phyloP scores from a whole-genome alignment of 2,797 vertebrate genomes.

The Jordanella pulchra region DNA sequence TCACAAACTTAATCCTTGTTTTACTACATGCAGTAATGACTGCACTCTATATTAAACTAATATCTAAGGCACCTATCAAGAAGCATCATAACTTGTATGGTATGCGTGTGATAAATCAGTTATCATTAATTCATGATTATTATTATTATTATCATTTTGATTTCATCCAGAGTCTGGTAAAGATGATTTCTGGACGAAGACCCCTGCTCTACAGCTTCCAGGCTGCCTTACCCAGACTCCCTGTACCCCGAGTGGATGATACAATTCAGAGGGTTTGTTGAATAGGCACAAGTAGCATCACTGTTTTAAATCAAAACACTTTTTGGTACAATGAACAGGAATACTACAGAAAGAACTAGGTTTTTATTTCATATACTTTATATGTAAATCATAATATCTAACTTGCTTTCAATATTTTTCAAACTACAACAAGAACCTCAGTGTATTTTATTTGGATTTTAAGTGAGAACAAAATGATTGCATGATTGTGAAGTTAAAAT shows the following conservation, averaged over 20 bases:
- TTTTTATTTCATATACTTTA: neutral
- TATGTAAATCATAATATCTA: neutral
- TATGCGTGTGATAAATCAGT: neutral
- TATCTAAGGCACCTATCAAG: neutral
- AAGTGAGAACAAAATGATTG: too few species aligned
- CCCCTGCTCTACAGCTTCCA: constrained; percentile 96
- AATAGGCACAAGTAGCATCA: neutral
- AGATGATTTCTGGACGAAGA: constrained; percentile 84
- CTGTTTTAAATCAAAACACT: neutral
- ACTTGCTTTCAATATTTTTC: too few species aligned
- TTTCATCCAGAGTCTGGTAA: constrained; percentile 79
- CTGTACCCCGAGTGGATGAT: constrained; percentile 86
- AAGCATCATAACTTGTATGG: neutral
- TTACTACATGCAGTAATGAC: neutral
- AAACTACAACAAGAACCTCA: too few species aligned
- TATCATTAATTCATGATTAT: neutral
- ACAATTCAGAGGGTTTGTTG: constrained; percentile 85
- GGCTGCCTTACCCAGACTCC: constrained; percentile 88
- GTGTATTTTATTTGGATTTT: too few species aligned
- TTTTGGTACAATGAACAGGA: neutral
- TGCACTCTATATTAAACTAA: neutral
- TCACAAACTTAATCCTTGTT: constrained; percentile 3
- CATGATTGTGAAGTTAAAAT: too few species aligned
- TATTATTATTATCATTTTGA: constrained; percentile 14
- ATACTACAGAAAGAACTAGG: neutral